Evolutionary conservation across 2,888 invertebrate species (phyloP).

Genomic region (Plagodis pulveraria): DNA sequence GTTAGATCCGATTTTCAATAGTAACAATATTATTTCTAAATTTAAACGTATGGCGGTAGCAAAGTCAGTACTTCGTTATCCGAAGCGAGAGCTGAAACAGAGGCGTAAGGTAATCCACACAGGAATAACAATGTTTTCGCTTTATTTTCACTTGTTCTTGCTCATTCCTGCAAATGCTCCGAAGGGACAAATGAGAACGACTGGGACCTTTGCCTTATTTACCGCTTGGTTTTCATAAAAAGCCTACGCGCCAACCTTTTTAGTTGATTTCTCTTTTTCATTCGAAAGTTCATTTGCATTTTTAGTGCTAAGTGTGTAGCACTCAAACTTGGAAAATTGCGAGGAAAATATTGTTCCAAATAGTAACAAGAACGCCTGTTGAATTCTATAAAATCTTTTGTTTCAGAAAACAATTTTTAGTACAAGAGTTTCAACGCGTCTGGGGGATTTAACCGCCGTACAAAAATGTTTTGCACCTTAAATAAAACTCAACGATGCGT

Average conservation of each 20-base stretch:
- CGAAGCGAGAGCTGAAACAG: slow-evolving; percentile 59
- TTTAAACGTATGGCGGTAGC: slow-evolving; percentile 52
- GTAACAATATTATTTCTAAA: slow-evolving; percentile 54
- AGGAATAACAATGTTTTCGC: slow-evolving; percentile 78
- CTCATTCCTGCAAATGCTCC: slow-evolving; percentile 69
- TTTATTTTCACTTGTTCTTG: slow-evolving; percentile 78
- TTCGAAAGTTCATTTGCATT: slow-evolving; percentile 42
- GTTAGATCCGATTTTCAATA: too few species aligned
- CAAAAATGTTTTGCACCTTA: slow-evolving; percentile 20
- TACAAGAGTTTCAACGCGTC: slow-evolving; percentile 1
- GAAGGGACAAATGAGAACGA: slow-evolving; percentile 64
- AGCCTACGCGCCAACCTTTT: slow-evolving; percentile 47
- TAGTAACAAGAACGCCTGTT: not conserved
- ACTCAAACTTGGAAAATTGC: too few species aligned
- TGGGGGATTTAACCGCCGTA: slow-evolving; percentile 1
- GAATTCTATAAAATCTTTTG: not conserved
- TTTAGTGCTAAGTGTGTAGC: not conserved
- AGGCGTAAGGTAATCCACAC: slow-evolving; percentile 71
- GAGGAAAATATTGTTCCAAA: too few species aligned
- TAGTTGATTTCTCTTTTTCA: slow-evolving; percentile 41
- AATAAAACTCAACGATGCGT: slow-evolving; percentile 38
- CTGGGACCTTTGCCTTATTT: slow-evolving; percentile 67
- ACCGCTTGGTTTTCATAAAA: slow-evolving; percentile 59
- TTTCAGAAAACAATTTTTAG: slow-evolving; percentile 4
- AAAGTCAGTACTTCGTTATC: slow-evolving; percentile 59